phyloP scores from a whole-genome alignment of 2,888 invertebrate species.

The Gasteruption jaculator region DNA sequence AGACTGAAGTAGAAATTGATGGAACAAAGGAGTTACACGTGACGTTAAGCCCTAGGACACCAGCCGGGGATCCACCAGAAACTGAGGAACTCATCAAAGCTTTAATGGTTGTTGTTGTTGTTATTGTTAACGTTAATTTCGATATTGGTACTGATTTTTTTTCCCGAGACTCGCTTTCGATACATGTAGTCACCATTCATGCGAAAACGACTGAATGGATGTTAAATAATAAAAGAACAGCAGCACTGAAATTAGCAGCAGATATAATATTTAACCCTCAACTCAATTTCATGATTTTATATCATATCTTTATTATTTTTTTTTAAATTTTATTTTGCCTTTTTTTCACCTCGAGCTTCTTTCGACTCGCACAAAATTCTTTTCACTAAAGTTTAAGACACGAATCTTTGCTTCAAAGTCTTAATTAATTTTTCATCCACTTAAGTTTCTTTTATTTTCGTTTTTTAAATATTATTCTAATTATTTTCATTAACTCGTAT shows the following conservation, averaged over 20 bases:
- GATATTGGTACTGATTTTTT: no score
- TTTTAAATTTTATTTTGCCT: no score
- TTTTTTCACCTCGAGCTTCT: no score
- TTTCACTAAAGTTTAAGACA: slow-evolving; percentile 24
- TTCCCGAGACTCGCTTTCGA: no score
- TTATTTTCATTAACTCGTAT: background rate
- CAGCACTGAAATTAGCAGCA: no score
- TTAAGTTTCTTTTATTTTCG: background rate
- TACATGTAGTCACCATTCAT: no score
- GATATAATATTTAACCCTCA: no score
- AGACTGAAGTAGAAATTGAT: slow-evolving; percentile 60
- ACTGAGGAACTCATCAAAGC: slow-evolving; percentile 88
- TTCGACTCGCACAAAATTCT: no score
- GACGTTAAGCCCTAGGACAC: slow-evolving; percentile 74
- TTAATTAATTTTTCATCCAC: slow-evolving; percentile 8
- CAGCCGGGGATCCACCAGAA: slow-evolving; percentile 83
- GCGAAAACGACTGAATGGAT: no score
- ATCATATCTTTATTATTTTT: background rate
- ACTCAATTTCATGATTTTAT: slow-evolving; percentile 1
- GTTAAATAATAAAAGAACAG: no score
- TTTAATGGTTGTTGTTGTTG: slow-evolving; percentile 51
- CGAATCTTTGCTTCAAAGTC: slow-evolving; percentile 31
- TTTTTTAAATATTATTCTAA: slow-evolving; percentile 13
- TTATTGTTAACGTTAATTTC: no score
- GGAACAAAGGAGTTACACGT: slow-evolving; percentile 73